Evolutionary conservation across 1,140 invertebrate species (phyloP).

Genomic region (Drosophila ironensis): DNA sequence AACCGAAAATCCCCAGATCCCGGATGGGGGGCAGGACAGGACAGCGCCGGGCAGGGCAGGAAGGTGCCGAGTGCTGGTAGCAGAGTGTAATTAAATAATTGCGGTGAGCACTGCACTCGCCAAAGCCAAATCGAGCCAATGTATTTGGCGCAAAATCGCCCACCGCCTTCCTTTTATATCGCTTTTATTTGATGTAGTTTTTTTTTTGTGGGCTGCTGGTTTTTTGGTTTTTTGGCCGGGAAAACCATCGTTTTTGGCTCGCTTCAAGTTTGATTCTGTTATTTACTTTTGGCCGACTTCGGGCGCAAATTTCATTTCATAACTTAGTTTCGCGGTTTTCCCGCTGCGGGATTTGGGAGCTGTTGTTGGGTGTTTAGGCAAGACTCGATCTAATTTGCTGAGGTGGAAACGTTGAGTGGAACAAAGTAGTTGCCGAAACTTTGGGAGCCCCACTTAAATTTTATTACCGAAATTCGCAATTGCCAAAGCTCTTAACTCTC

Average conservation of each 20-base stretch:
- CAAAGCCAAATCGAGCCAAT: slow-evolving; percentile 67
- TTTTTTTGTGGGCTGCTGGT: no score
- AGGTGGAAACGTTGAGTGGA: slow-evolving; percentile 20
- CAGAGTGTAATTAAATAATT: slow-evolving; percentile 74
- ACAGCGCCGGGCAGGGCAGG: no score
- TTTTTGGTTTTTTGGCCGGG: not conserved
- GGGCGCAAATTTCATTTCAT: slow-evolving; percentile 67
- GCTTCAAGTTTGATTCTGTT: slow-evolving; percentile 31
- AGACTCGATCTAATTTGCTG: slow-evolving; percentile 25
- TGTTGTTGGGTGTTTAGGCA: slow-evolving; percentile 12
- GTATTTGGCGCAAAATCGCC: slow-evolving; percentile 57
- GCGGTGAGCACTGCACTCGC: slow-evolving; percentile 54
- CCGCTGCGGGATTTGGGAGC: slow-evolving; percentile 28
- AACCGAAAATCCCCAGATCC: slow-evolving; percentile 36
- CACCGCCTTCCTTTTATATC: slow-evolving; percentile 31
- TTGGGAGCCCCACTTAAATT: not conserved
- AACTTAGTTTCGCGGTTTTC: slow-evolving; percentile 46
- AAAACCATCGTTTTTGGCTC: slow-evolving; percentile 18
- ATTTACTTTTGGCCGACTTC: slow-evolving; percentile 46
- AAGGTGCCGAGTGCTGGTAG: slow-evolving; percentile 1
- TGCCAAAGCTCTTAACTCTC: not conserved
- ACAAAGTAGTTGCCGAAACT: slow-evolving; percentile 18
- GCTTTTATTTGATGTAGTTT: slow-evolving; percentile 11
- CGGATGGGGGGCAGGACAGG: no score
- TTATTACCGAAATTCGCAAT: not conserved